phyloP scores from a whole-genome alignment of 2,797 vertebrate species.

The Pogonophryne albipinna region DNA sequence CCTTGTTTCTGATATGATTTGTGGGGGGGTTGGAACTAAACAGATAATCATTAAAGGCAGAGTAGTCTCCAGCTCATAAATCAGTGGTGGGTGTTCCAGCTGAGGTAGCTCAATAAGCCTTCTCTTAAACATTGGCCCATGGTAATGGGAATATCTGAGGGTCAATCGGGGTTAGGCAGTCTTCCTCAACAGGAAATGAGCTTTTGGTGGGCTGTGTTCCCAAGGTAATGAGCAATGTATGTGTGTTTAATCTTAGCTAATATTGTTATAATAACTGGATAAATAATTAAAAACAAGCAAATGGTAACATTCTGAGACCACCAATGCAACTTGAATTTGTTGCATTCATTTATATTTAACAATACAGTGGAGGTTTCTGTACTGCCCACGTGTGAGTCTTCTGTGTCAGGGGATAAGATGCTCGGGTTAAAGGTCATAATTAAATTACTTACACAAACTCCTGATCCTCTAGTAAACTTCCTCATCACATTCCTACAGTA shows the following conservation, averaged over 20 bases:
- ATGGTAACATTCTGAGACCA: conserved; percentile 82
- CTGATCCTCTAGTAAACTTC: conserved; percentile 31
- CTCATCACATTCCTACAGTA: conserved; percentile 19
- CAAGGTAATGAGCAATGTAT: conserved; percentile 88
- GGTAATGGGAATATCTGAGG: conserved; percentile 88
- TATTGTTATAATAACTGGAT: conserved; percentile 90
- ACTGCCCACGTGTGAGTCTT: conserved; percentile 6
- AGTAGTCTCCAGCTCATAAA: conserved; percentile 75
- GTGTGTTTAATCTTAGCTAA: conserved; percentile 90
- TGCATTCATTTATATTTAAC: conserved; percentile 51
- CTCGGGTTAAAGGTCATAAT: conserved; percentile 46
- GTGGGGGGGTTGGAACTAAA: conserved; percentile 65
- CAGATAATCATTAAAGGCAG: conserved; percentile 82
- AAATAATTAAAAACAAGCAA: conserved; percentile 91
- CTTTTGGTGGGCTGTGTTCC: conserved; percentile 88
- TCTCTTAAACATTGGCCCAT: conserved; percentile 85
- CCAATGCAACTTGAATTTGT: conserved; percentile 67
- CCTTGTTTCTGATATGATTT: conserved; percentile 78
- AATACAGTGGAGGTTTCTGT: background rate
- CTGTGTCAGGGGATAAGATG: background rate
- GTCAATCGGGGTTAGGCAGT: conserved; percentile 87
- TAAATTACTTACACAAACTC: conserved; percentile 37
- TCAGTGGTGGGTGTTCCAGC: conserved; percentile 81
- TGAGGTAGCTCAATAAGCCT: conserved; percentile 84
- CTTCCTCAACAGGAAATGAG: conserved; percentile 90